Conservation (phyloP, 2,113 vertebrate genomes). For the Copsychus sechellarum region DNA sequence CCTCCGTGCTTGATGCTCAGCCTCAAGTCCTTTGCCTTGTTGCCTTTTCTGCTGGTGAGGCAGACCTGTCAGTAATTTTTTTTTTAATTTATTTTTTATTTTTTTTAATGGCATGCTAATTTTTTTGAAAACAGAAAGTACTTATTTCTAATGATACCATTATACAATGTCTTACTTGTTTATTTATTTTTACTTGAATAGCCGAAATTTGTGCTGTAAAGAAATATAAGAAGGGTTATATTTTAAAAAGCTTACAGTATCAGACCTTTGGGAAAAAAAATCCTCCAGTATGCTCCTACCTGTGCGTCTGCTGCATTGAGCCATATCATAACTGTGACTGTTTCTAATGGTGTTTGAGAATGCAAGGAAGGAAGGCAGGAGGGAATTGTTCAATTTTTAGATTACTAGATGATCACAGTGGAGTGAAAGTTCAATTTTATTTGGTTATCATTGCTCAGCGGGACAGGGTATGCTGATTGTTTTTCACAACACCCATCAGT, state of each 20-base stretch:
- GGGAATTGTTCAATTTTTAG: not conserved
- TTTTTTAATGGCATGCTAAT: not conserved
- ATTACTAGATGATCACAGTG: not conserved
- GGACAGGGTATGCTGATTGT: not conserved
- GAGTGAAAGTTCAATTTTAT: not conserved
- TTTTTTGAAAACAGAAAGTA: not conserved
- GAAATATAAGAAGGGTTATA: not conserved
- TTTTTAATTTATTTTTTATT: too few species aligned
- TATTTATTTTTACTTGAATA: not conserved
- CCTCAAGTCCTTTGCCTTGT: not conserved
- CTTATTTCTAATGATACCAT: not conserved
- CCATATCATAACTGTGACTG: not conserved
- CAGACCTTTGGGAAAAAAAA: not conserved
- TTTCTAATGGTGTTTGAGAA: not conserved
- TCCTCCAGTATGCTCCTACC: not conserved
- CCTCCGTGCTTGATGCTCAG: rapidly evolving
- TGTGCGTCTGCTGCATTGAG: not conserved
- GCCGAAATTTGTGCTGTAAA: not conserved
- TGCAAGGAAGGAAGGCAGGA: not conserved
- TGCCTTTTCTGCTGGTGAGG: not conserved
- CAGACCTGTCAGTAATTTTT: not conserved
- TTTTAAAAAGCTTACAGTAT: not conserved
- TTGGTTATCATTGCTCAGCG: not conserved
- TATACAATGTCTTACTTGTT: not conserved
- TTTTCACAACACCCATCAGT: not conserved